phyloP scores from a whole-genome alignment of 2,797 vertebrate species.

The Ctenopoma multispine region DNA sequence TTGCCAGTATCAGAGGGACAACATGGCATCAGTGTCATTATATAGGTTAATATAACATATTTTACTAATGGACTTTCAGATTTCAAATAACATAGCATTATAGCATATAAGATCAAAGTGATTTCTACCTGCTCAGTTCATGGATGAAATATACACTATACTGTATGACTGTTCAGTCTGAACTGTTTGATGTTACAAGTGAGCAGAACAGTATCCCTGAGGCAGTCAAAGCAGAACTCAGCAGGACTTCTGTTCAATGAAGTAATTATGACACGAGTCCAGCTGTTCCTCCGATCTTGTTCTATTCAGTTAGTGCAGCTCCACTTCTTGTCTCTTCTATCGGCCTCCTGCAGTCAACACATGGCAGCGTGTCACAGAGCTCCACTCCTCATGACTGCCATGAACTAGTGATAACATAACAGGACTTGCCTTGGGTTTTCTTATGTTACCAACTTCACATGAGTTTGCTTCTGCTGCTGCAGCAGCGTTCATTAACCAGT shows the following conservation, averaged over 20 bases:
- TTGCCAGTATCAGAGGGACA: too few species aligned
- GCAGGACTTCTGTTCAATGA: slow-evolving; percentile 22
- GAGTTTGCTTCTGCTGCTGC: slow-evolving; percentile 10
- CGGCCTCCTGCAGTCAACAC: slow-evolving; percentile 20
- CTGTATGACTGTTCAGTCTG: too few species aligned
- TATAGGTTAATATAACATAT: too few species aligned
- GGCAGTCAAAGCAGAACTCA: slow-evolving; percentile 28
- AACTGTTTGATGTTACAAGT: too few species aligned
- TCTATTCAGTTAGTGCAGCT: slow-evolving; percentile 27
- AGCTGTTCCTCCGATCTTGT: slow-evolving; percentile 42
- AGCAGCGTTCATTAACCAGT: neutral
- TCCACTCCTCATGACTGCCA: slow-evolving; percentile 29
- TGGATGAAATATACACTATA: neutral
- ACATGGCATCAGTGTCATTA: too few species aligned
- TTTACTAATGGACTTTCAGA: too few species aligned
- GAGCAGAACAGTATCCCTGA: slow-evolving; percentile 6
- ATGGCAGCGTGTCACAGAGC: slow-evolving; percentile 32
- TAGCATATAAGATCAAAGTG: neutral
- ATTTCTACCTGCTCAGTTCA: neutral
- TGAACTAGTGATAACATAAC: slow-evolving; percentile 39
- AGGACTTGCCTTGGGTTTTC: slow-evolving; percentile 19
- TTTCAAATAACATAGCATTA: neutral
- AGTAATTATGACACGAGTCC: slow-evolving; percentile 45
- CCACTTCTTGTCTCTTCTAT: slow-evolving; percentile 30
- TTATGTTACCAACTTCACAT: slow-evolving; percentile 19